phyloP scores from a whole-genome alignment of 2,888 invertebrate species.

The Ophioninae sp. region DNA sequence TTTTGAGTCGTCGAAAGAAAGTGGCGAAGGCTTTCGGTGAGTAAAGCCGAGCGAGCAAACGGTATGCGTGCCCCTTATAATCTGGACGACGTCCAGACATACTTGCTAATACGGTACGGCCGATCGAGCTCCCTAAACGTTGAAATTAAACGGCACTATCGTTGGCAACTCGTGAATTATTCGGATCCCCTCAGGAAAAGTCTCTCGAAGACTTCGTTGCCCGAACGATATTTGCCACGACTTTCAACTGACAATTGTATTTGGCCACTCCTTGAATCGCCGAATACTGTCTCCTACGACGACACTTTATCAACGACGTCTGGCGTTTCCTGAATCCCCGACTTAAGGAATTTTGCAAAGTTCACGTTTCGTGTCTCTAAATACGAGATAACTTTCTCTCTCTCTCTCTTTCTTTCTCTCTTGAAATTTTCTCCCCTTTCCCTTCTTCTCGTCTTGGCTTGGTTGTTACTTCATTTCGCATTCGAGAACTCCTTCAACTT shows the following conservation, averaged over 20 bases:
- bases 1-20: not conserved
- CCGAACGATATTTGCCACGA: not conserved
- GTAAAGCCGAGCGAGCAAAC: not conserved
- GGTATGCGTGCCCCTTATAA: slow-evolving; percentile 31
- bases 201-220: not conserved
- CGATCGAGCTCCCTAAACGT: slow-evolving; percentile 28
- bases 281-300: slow-evolving; percentile 36
- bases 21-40: slow-evolving; percentile 31
- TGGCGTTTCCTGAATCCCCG: slow-evolving; percentile 56
- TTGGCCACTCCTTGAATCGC: slow-evolving; percentile 34
- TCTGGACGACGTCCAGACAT: slow-evolving; percentile 57
- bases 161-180: slow-evolving; percentile 39
- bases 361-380: slow-evolving; percentile 45
- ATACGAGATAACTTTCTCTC: slow-evolving; percentile 7
- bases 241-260: not conserved
- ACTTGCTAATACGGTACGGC: not conserved
- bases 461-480: not conserved
- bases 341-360: slow-evolving; percentile 42
- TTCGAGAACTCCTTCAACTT: not conserved
- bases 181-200: not conserved
- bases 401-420: not conserved
- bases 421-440: not conserved
- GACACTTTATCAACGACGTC: slow-evolving; percentile 42
- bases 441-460: not conserved
- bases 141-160: slow-evolving; percentile 32